Evolutionary conservation across 2,113 vertebrate genomes (phyloP).

Genomic region (Girardinichthys multiradiatus): DNA sequence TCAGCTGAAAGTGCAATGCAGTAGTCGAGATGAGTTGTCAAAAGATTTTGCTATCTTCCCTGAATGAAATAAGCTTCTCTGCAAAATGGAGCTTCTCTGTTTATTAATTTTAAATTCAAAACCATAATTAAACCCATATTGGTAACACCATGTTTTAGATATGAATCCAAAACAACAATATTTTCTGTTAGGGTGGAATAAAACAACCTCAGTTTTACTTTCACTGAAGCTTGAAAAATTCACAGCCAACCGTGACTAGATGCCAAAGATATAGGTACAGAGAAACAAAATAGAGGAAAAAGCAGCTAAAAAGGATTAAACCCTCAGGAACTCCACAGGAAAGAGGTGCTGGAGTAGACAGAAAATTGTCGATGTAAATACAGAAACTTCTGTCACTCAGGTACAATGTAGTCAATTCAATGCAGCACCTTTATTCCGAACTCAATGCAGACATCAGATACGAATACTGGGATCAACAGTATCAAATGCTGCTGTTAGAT

Average conservation of each 20-base stretch:
- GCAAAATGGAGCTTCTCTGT: not conserved
- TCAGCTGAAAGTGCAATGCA: not conserved
- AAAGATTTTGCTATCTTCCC: not conserved
- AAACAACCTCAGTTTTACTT: not conserved
- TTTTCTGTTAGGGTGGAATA: not conserved
- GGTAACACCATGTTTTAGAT: too few relatives aligned
- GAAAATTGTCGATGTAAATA: too few relatives aligned
- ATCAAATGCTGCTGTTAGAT: not conserved
- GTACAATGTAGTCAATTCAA: too few relatives aligned
- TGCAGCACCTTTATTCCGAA: not conserved
- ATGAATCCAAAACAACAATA: not conserved
- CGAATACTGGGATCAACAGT: too few relatives aligned
- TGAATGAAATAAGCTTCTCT: not conserved
- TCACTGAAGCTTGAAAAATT: not conserved
- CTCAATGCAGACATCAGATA: not conserved
- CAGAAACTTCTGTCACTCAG: not conserved
- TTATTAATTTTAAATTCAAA: not conserved
- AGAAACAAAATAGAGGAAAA: not conserved
- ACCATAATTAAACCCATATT: too few relatives aligned
- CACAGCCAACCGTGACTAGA: not conserved
- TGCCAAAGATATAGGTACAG: not conserved
- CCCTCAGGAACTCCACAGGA: not conserved
- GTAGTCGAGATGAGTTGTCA: too few relatives aligned
- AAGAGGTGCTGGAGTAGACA: not conserved
- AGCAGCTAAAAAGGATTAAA: not conserved